Percentiles rank a stretch among this genome's conserved stretches.
phyloP scores from a whole-genome alignment of 2,888 invertebrate genomes.

The Reticulitermes lucifugus region DNA sequence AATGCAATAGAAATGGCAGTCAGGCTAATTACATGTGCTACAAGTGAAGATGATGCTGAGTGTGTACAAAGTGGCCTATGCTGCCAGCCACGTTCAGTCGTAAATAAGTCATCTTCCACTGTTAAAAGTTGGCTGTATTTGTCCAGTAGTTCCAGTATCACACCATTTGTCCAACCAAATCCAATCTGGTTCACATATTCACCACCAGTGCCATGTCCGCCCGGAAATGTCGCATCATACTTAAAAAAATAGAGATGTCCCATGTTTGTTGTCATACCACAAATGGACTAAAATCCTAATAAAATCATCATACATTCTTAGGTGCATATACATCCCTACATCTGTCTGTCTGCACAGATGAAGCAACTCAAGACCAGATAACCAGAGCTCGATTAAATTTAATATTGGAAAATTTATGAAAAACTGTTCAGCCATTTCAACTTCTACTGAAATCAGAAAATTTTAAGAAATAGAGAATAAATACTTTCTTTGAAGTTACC shows the following conservation, averaged over 20 bases:
- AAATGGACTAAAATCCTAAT: neutral
- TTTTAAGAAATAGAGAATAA: no score
- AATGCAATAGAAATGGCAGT: neutral
- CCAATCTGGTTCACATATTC: constrained; percentile 92
- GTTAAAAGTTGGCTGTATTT: constrained; percentile 68
- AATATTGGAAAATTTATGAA: no score
- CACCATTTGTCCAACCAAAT: constrained; percentile 96
- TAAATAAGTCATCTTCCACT: constrained; percentile 63
- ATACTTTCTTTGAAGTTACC: no score
- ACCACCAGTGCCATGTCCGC: constrained; percentile 84
- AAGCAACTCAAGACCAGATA: no score
- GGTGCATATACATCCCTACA: no score
- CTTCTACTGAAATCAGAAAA: no score
- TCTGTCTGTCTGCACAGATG: no score
- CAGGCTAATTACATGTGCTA: neutral
- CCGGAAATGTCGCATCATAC: constrained; percentile 73
- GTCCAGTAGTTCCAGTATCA: constrained; percentile 84
- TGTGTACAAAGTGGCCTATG: no score
- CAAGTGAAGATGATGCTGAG: neutral
- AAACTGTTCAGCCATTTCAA: no score
- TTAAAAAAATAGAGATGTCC: constrained; percentile 59
- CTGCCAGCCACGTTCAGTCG: neutral
- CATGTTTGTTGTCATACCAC: neutral
- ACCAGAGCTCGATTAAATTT: no score
- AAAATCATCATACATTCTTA: no score